These are phyloP conservation scores for Pelecanus crispus DNA, from an alignment of 2,113 vertebrate genomes.

Conservation along the genomic window DNA sequence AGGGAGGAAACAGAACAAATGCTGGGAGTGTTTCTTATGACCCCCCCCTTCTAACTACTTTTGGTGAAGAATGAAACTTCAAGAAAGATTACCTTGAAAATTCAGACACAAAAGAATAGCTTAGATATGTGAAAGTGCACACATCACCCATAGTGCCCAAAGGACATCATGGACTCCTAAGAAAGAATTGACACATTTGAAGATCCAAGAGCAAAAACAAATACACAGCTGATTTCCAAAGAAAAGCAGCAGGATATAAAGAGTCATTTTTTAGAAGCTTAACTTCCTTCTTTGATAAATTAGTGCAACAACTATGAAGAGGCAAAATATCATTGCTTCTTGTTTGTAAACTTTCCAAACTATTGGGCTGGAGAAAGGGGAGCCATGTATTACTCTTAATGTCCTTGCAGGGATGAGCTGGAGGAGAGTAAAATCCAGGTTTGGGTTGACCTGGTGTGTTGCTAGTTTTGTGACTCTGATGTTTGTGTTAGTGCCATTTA, in stretches of 20 bases:
- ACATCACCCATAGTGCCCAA: not conserved
- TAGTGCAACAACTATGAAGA: not conserved
- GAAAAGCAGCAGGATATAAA: not conserved
- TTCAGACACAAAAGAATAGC: not conserved
- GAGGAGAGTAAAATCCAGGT: not conserved
- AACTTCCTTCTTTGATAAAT: not conserved
- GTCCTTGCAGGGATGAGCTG: not conserved
- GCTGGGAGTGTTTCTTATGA: not conserved
- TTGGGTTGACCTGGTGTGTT: not conserved
- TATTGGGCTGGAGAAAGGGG: not conserved
- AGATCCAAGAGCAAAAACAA: not conserved
- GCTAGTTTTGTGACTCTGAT: not conserved
- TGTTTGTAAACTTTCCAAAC: not conserved
- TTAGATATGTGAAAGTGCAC: not conserved
- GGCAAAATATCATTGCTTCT: not conserved
- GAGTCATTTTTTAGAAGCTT: not conserved
- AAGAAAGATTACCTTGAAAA: not conserved
- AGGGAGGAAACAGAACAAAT: not conserved
- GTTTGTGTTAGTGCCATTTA: not conserved
- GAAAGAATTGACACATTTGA: not conserved
- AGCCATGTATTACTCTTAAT: rapidly evolving
- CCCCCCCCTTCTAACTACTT: not conserved
- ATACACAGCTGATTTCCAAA: not conserved
- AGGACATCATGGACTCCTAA: not conserved
- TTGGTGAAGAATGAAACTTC: not conserved